A percentile compares a stretch with the other conserved stretches of the same genome.
phyloP scores from a whole-genome alignment of 2,888 invertebrate genomes.

The Adelphocoris suturalis region DNA sequence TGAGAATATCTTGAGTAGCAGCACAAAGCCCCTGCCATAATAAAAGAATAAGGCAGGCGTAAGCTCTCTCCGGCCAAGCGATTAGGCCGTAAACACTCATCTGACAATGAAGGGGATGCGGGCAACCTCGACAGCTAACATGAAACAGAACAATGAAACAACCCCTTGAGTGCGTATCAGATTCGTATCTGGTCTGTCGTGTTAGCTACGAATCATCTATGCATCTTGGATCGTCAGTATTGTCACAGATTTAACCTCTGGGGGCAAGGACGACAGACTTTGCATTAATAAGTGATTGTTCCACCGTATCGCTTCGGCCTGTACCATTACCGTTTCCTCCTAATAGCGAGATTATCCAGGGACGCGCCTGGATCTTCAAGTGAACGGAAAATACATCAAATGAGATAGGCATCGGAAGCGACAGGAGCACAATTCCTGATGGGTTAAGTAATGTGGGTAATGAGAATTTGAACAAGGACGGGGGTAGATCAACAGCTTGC shows the following conservation, averaged over 20 bases:
- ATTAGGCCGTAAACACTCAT: constrained; percentile 32
- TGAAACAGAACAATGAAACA: constrained; percentile 35
- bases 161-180: constrained; percentile 9
- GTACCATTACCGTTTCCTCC: constrained; percentile 41
- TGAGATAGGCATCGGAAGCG: constrained; percentile 53
- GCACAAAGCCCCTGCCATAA: neutral
- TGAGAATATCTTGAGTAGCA: no score
- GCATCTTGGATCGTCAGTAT: constrained; percentile 11
- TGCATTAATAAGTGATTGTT: constrained; percentile 36
- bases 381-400: constrained; percentile 41
- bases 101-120: neutral
- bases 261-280: constrained; percentile 43
- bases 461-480: constrained; percentile 64
- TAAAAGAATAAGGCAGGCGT: neutral
- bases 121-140: neutral
- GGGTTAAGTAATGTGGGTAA: constrained; percentile 23
- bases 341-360: constrained; percentile 12
- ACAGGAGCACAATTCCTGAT: constrained; percentile 9
- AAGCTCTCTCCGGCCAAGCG: neutral
- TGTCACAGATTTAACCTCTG: constrained; percentile 50
- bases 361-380: neutral
- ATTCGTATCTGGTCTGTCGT: constrained; percentile 6
- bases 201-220: neutral
- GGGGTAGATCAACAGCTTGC: neutral
- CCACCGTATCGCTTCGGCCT: neutral